Percentiles rank a stretch among this genome's conserved stretches.
Conservation (phyloP, 2,888 invertebrate species). For the Drosophila ezoana region DNA sequence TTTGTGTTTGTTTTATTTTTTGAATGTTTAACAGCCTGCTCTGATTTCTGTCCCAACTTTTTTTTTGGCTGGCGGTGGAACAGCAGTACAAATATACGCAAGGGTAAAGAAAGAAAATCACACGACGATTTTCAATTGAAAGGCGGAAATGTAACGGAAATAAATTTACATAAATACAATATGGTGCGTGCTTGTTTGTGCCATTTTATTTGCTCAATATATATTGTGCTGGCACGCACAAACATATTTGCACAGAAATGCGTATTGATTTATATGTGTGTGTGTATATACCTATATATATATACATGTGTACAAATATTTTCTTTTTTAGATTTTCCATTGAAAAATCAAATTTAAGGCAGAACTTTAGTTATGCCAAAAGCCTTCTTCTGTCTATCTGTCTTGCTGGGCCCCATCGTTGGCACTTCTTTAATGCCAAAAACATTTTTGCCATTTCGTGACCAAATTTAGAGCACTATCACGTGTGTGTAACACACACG, state of each 20-base stretch:
- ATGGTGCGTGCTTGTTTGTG: slow-evolving; percentile 77
- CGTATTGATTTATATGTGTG: slow-evolving; percentile 70
- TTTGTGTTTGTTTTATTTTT: slow-evolving; percentile 7
- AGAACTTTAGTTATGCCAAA: slow-evolving; percentile 22
- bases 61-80: slow-evolving; percentile 15
- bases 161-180: slow-evolving; percentile 82
- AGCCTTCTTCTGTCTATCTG: slow-evolving; percentile 21
- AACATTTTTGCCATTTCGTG: slow-evolving; percentile 64
- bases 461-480: slow-evolving; percentile 73
- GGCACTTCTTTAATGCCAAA: slow-evolving; percentile 58
- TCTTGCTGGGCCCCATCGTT: slow-evolving; percentile 24
- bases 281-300: slow-evolving; percentile 4
- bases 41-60: slow-evolving; percentile 35
- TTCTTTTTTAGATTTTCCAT: slow-evolving; percentile 4
- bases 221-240: slow-evolving; percentile 42
- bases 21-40: slow-evolving; percentile 40
- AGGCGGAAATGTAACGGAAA: slow-evolving; percentile 81
- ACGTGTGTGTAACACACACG: slow-evolving; percentile 45
- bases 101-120: slow-evolving; percentile 65
- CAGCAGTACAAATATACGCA: slow-evolving; percentile 45
- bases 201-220: slow-evolving; percentile 77
- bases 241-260: slow-evolving; percentile 65
- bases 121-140: slow-evolving; percentile 80
- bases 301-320: neutral
- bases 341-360: slow-evolving; percentile 44